These are phyloP conservation scores for Calameuta pallipes DNA, from an alignment of 2,888 invertebrate species.

Conservation along the genomic window DNA sequence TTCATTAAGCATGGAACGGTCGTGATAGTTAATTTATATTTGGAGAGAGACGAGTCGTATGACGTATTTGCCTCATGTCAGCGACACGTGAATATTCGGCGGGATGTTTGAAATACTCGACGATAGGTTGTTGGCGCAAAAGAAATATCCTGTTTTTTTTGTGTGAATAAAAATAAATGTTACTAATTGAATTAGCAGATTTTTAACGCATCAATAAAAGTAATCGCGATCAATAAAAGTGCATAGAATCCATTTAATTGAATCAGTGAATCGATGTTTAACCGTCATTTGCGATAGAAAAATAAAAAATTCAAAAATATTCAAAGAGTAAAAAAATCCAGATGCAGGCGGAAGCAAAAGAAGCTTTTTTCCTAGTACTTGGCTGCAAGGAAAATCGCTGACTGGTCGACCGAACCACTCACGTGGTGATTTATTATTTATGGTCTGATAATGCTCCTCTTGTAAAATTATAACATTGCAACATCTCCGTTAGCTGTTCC, in stretches of 20 bases:
- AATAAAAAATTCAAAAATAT: not conserved
- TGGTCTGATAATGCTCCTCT: constrained; percentile 24
- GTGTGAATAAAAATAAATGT: not conserved
- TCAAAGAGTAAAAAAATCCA: not conserved
- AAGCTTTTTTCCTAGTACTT: constrained; percentile 31
- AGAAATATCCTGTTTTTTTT: not conserved
- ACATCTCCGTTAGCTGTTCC: constrained; percentile 2
- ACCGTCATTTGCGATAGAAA: not conserved
- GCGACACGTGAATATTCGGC: not conserved
- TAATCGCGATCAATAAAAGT: not conserved
- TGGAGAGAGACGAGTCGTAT: not conserved
- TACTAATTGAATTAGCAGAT: not conserved
- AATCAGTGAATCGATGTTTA: not conserved
- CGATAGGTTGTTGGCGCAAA: not conserved
- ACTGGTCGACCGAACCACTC: constrained; percentile 33
- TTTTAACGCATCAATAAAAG: not conserved
- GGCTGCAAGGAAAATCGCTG: constrained; percentile 39
- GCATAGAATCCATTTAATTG: not conserved
- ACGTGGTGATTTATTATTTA: constrained; percentile 34
- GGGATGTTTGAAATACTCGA: not conserved
- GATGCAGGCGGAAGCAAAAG: not conserved
- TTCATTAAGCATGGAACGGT: not conserved
- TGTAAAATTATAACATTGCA: constrained; percentile 1
- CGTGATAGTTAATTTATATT: constrained; percentile 1
- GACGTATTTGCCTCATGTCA: not conserved